A percentile compares a stretch with the other conserved stretches of the same genome.
phyloP scores from a whole-genome alignment of 2,888 invertebrate genomes.

The Tenthredo scrophulariae region DNA sequence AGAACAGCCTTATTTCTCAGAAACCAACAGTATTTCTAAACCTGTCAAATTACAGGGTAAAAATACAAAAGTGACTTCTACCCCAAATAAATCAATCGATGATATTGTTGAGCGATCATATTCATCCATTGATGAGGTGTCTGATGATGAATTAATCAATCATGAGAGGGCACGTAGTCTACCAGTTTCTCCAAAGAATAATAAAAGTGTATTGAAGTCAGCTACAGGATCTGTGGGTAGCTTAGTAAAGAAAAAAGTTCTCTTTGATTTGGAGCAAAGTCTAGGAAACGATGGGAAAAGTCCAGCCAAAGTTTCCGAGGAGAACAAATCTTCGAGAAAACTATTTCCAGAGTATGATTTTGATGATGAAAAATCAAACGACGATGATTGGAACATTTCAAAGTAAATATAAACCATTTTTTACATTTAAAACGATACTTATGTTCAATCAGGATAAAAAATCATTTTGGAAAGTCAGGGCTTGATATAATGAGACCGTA shows the following conservation, averaged over 20 bases:
- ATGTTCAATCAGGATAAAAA: not conserved
- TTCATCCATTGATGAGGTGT: slow-evolving; percentile 56
- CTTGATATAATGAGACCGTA: not conserved
- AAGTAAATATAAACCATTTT: slow-evolving; percentile 74
- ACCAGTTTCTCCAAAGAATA: slow-evolving; percentile 68
- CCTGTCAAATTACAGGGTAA: slow-evolving; percentile 53
- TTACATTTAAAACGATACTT: not conserved
- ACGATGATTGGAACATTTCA: slow-evolving; percentile 81
- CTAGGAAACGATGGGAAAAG: slow-evolving; percentile 52
- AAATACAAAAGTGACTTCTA: slow-evolving; percentile 62
- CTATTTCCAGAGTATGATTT: slow-evolving; percentile 55
- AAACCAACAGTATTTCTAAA: slow-evolving; percentile 56
- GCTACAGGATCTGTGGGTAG: slow-evolving; percentile 80
- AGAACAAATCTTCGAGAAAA: slow-evolving; percentile 68
- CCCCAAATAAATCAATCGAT: slow-evolving; percentile 60
- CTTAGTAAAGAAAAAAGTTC: slow-evolving; percentile 83
- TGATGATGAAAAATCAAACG: slow-evolving; percentile 75
- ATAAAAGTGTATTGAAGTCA: slow-evolving; percentile 82
- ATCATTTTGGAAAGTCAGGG: not conserved
- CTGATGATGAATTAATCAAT: slow-evolving; percentile 57
- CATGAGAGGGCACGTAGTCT: slow-evolving; percentile 59
- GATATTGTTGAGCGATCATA: slow-evolving; percentile 61
- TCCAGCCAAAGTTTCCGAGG: slow-evolving; percentile 23
- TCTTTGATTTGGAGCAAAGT: slow-evolving; percentile 81
- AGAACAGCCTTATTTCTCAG: slow-evolving; percentile 63